Evolutionary conservation across 2,113 vertebrate genomes (phyloP).

Genomic region (Ptilonorhynchus violaceus): DNA sequence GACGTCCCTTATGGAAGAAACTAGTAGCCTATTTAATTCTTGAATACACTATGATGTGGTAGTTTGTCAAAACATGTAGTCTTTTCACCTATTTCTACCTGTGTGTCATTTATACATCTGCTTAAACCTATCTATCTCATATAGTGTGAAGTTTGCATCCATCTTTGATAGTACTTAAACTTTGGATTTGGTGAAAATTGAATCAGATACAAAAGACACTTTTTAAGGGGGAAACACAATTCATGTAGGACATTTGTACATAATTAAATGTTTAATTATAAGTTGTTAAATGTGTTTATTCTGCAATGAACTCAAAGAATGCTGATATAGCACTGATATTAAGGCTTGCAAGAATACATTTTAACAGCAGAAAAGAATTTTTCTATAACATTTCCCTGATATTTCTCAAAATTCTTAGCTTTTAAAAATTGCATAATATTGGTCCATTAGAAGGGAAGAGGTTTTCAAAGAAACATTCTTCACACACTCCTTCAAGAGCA

Average conservation of each 20-base stretch:
- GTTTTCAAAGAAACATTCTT: neutral
- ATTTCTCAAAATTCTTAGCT: neutral
- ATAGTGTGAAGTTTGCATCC: neutral
- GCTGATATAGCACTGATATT: neutral
- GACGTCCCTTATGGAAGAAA: neutral
- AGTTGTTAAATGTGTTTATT: neutral
- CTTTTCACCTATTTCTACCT: neutral
- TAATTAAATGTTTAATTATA: neutral
- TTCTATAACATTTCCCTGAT: neutral
- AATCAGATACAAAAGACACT: neutral
- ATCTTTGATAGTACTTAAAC: neutral
- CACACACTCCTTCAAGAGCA: neutral
- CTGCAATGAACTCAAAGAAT: neutral
- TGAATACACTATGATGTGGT: neutral
- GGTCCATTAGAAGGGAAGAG: neutral
- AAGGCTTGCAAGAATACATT: neutral
- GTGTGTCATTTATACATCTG: neutral
- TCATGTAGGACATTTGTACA: neutral
- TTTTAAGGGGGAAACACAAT: rapidly evolving
- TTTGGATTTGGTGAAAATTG: neutral
- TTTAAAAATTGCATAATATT: neutral
- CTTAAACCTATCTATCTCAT: neutral
- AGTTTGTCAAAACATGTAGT: neutral
- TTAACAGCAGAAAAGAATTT: neutral
- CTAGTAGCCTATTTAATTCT: neutral